These are phyloP conservation scores for Microctonus hyperodae DNA, from an alignment of 2,888 invertebrate genomes.

Conservation along the genomic window DNA sequence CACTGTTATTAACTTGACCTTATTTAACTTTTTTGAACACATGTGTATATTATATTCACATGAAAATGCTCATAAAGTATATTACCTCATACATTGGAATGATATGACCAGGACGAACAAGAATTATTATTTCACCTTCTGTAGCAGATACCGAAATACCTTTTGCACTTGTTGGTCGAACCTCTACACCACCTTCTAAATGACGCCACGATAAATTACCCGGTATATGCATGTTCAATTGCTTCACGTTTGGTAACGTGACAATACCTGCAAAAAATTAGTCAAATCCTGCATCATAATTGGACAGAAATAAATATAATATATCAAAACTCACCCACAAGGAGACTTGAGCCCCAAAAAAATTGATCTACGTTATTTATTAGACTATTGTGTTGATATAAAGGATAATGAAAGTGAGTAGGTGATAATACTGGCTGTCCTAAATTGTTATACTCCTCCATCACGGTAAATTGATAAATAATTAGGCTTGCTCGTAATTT, in stretches of 20 bases:
- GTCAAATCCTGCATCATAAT: not conserved
- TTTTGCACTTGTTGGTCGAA: constrained; percentile 28
- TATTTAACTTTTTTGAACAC: too few species aligned
- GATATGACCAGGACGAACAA: constrained; percentile 43
- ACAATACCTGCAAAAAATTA: constrained; percentile 35
- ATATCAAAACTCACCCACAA: constrained; percentile 38
- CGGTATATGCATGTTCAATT: constrained; percentile 44
- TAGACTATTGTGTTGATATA: constrained; percentile 24
- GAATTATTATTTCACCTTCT: constrained; percentile 37
- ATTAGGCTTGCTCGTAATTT: constrained; percentile 37
- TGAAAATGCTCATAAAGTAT: too few species aligned
- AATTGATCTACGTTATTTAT: constrained; percentile 40
- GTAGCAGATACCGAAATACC: constrained; percentile 32
- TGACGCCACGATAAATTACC: constrained; percentile 43
- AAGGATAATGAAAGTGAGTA: constrained; percentile 40
- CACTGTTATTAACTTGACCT: too few species aligned
- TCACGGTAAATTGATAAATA: constrained; percentile 41
- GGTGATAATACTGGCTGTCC: constrained; percentile 42
- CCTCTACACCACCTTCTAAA: constrained; percentile 37
- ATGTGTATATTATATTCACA: too few species aligned
- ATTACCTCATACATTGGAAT: constrained; percentile 45
- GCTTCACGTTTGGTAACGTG: constrained; percentile 34
- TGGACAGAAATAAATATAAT: not conserved
- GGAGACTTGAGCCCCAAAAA: constrained; percentile 44
- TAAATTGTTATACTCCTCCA: constrained; percentile 31